Conservation (phyloP, 2,888 invertebrate genomes). For the Uropetala carovei region DNA sequence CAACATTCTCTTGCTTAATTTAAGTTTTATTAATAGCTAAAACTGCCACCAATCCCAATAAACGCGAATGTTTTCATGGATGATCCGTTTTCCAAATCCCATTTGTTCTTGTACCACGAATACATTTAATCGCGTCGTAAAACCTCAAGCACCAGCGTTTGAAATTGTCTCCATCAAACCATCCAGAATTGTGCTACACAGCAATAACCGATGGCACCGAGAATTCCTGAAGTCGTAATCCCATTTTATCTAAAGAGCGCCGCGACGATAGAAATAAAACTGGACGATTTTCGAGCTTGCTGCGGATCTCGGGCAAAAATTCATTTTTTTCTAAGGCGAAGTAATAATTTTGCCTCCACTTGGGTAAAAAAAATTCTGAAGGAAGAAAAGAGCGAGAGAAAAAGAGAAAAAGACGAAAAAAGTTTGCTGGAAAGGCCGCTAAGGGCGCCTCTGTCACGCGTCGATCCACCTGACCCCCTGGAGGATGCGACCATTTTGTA, state of each 20-base stretch:
- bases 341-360: neutral
- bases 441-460: neutral
- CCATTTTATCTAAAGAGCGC: neutral
- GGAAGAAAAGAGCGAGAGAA: neutral
- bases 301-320: neutral
- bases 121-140: neutral
- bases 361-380: neutral
- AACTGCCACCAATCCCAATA: neutral
- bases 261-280: neutral
- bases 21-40: too few species aligned
- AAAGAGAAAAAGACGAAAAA: neutral
- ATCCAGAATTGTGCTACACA: neutral
- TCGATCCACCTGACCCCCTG: neutral
- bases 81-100: neutral
- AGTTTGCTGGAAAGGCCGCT: neutral
- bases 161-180: slow-evolving; percentile 11
- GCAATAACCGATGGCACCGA: neutral
- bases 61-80: neutral
- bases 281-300: neutral
- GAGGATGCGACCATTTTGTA: neutral
- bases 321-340: neutral
- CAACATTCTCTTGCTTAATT: too few species aligned
- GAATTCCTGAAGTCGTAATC: neutral
- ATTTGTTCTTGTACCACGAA: neutral
- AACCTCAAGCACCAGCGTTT: neutral